Base-by-base conservation (phyloP, 2,797 vertebrate species). In the Pagetopsis macropterus region DNA sequence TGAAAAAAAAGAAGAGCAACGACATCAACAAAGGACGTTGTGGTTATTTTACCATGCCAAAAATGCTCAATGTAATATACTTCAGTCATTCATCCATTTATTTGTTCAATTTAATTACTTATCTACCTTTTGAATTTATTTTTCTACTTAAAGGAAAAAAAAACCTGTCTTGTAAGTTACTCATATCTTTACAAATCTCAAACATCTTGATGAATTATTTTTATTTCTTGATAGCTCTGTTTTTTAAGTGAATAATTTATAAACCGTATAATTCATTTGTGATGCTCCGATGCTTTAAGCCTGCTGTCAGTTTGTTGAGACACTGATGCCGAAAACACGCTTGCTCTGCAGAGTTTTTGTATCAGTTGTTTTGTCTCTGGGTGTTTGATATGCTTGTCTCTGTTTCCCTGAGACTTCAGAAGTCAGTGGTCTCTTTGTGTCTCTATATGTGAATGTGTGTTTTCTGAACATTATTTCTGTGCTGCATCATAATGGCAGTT, bases 221-320 rank as follows among this genome's bases (percentile, higher is more conserved):
- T 88, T 73, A 85, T 86, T 87, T 85, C 76, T 87, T 85, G 66
- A 84, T 88, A 79, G 63, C 64, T 88, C 66, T 88, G 82, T 84
- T 86, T 84, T 90, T 81, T 85, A 89, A 86, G 76, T 89, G 63
- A 89, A 88, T 88, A 51, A 90, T 91, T 91, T 89, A 84, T 89
- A 89, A 76, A 88, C 58, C 79, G 66, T 87, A 73, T 87, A 63
- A 87, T 84, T 91, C 72, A 80, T 85, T 82, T 88, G 89, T 90
- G 84, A 88, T 78, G 84, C 81, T 89, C 83, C 64, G 7, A 87
- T 85, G 85, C 89, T 82, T 85, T 84, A 84, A 85, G 85, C 79
- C 76, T 84, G 85, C 86, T 85, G 86, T 86, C 83, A 68, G 88
- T 88, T 82, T 83, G 80, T 81, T 81, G 72, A 87, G 79, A 92